Conservation (phyloP, 2,797 vertebrate species). For the Urophycis tenuis region DNA sequence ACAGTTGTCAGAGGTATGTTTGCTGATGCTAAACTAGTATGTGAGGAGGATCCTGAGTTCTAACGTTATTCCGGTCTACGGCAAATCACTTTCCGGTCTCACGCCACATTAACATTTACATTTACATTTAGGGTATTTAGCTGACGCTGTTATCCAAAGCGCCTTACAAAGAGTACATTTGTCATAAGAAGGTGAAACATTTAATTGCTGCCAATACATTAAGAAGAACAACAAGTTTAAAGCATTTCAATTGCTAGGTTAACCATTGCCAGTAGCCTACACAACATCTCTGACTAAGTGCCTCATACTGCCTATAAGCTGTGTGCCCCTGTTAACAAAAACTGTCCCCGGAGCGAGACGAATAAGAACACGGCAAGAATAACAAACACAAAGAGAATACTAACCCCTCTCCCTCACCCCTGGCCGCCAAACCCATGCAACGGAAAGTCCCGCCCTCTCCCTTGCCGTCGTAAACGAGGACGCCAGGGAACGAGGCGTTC, state of each 20-base stretch:
- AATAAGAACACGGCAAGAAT: not conserved
- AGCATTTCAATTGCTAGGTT: too few species aligned
- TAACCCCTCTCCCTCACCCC: too few species aligned
- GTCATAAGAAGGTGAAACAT: too few species aligned
- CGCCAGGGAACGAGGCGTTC: not conserved
- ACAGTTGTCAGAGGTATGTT: constrained; percentile 33
- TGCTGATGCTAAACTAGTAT: constrained; percentile 38
- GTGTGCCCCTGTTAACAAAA: not conserved
- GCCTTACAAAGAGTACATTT: too few species aligned
- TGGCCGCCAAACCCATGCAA: not conserved
- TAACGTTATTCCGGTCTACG: not conserved
- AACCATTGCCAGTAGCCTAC: too few species aligned
- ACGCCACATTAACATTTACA: too few species aligned
- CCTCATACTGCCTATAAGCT: not conserved
- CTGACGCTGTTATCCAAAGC: too few species aligned
- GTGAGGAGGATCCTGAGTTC: constrained; percentile 27
- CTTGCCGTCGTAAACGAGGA: not conserved
- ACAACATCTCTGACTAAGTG: too few species aligned
- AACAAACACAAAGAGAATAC: too few species aligned
- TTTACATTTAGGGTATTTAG: too few species aligned
- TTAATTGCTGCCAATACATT: too few species aligned
- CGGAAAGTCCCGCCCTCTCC: not conserved
- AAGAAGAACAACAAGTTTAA: too few species aligned
- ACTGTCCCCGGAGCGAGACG: not conserved
- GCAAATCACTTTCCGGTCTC: not conserved